phyloP scores from a whole-genome alignment of 2,888 invertebrate species.

The Drosophila putrida region DNA sequence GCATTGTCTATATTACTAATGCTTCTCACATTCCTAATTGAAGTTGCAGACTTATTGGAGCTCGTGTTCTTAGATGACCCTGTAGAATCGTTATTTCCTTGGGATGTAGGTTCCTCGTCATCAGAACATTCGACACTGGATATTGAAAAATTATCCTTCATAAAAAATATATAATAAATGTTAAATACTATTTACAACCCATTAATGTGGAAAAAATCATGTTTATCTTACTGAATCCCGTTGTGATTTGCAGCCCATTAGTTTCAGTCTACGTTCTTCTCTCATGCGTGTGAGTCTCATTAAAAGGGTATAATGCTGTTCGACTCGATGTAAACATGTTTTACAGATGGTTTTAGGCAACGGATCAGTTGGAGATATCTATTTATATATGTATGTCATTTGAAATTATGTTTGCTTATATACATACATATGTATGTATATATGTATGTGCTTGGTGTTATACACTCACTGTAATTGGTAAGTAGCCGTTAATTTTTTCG shows the following conservation, averaged over 20 bases:
- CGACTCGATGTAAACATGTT: constrained; percentile 87
- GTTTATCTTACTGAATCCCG: constrained; percentile 39
- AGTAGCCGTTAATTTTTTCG: constrained; percentile 92
- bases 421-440: not conserved
- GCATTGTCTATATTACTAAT: constrained; percentile 33
- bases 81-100: constrained; percentile 16
- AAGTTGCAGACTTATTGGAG: constrained; percentile 27
- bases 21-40: constrained; percentile 28
- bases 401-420: not conserved
- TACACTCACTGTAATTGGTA: constrained; percentile 91
- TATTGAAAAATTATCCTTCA: constrained; percentile 50
- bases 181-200: not conserved
- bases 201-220: not conserved
- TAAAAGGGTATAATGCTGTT: constrained; percentile 86
- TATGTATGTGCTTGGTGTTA: not conserved
- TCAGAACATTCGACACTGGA: constrained; percentile 75
- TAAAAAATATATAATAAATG: not conserved
- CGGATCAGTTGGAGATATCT: constrained; percentile 89
- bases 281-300: constrained; percentile 82
- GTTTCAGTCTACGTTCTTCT: constrained; percentile 68
- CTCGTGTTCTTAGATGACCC: constrained; percentile 20
- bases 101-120: constrained; percentile 62
- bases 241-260: constrained; percentile 47
- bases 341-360: constrained; percentile 90
- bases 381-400: constrained; percentile 55